Evolutionary conservation across 64 coral and sea anemone species (phyloP), one percentile per base, ranked within the genome.

Genomic region (Montipora efflorescens): DNA sequence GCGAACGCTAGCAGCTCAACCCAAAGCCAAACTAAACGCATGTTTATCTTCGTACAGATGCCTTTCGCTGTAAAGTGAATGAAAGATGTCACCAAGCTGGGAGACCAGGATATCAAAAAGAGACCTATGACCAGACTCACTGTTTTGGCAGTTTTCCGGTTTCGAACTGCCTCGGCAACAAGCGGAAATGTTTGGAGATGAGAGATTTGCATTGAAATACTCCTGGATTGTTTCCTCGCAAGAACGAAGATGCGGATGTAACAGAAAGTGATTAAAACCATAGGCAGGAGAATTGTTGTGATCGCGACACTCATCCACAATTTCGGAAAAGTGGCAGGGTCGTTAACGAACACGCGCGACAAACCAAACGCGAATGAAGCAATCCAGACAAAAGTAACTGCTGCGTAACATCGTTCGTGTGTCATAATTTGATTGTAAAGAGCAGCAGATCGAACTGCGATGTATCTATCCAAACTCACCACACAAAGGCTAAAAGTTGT

Each of bases 231-330:
- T 46, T 48, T 79, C 77, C 68, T 89, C 3, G 90, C 95, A 3
- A 69, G 68, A 47, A 67, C 80, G 15, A 93, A 90, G 3, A 96
- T 96, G 48, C 74, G 79, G 1, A 22, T 68, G 78, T 96, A 96
- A 25, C 84, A 93, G 21, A 89, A 93, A 5, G 80, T 53, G 22
- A 96, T 96, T 3, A 89, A 7, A 46, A 72, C 58, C 59, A 93
- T 82, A 12, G 95, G 95, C 16, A 96, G 55, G 49, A 96, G 87
- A 52, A 96, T 89, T 4, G 95, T 93, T 15, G 84, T 16, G 12
- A 96, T 67, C 46, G 75, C 62, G 0, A 87, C 79, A 16, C 58
- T 50, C 21, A 87, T 93, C 95, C 91, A 93, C 1, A 87, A 47
- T 5, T 46, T 79, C 7, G 89, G 77, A 9, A 81, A 12, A 15